Evolutionary conservation across 1,140 invertebrate genomes (phyloP).

Genomic region (Rhyacophila brunnea): DNA sequence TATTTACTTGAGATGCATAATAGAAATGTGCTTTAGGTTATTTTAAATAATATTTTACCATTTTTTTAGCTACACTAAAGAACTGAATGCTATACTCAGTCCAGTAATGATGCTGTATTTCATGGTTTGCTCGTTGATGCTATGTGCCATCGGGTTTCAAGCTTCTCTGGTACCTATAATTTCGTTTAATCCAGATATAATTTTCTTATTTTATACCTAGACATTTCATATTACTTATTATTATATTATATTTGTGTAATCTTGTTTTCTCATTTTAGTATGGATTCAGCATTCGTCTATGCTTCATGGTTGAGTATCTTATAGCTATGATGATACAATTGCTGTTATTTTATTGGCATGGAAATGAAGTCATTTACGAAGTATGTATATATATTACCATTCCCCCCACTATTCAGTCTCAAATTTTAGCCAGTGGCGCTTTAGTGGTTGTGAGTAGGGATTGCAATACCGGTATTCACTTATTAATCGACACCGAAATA

Average conservation of each 20-base stretch:
- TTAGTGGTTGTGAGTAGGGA: too few relatives aligned
- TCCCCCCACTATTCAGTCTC: too few relatives aligned
- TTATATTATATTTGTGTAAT: too few relatives aligned
- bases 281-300: conserved; percentile 37
- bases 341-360: conserved; percentile 43
- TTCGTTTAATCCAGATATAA: too few relatives aligned
- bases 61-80: conserved; percentile 37
- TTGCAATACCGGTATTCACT: too few relatives aligned
- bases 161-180: conserved; percentile 39
- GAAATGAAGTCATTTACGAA: conserved; percentile 39
- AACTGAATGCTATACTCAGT: conserved; percentile 34
- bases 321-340: conserved; percentile 39
- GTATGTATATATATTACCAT: conserved; percentile 32
- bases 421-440: too few relatives aligned
- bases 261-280: conserved; percentile 33
- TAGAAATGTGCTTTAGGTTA: too few relatives aligned
- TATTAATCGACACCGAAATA: too few relatives aligned
- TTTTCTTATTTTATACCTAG: too few relatives aligned
- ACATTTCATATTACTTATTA: too few relatives aligned
- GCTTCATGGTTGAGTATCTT: conserved; percentile 41
- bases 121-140: conserved; percentile 36
- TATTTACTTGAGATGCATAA: too few relatives aligned
- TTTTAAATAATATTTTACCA: too few relatives aligned
- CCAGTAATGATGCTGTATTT: conserved; percentile 42
- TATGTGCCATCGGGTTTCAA: conserved; percentile 42